A percentile compares a stretch with the other conserved stretches of the same genome.
These are phyloP conservation scores for Carlito syrichta DNA, from an alignment of 2,113 vertebrate species.

Conservation along the genomic window DNA sequence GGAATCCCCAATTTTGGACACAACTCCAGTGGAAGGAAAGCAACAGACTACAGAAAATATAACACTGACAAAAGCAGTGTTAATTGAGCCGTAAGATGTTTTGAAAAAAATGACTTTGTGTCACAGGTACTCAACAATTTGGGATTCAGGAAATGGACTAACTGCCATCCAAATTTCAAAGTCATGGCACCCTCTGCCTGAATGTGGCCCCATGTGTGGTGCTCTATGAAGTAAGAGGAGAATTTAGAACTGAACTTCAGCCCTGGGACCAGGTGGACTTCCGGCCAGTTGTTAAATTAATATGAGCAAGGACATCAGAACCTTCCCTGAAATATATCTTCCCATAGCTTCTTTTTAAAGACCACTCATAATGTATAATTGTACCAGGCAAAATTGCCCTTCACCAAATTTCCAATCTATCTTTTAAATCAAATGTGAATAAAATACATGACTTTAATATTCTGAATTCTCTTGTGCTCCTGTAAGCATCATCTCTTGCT, in stretches of 20 bases:
- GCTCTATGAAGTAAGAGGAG: background rate
- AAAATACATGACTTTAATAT: background rate
- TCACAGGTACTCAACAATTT: background rate
- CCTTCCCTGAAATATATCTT: background rate
- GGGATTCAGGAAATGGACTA: background rate
- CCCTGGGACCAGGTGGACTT: background rate
- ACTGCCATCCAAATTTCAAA: background rate
- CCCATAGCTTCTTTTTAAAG: background rate
- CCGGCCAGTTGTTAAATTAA: background rate
- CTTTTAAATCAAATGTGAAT: slow-evolving; percentile 1
- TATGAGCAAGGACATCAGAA: background rate
- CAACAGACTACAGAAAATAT: background rate
- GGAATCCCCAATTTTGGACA: background rate
- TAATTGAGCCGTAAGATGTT: background rate
- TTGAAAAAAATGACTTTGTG: background rate
- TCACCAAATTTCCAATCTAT: background rate
- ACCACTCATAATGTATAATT: background rate
- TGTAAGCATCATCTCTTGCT: background rate
- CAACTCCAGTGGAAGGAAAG: background rate
- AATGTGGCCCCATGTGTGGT: background rate
- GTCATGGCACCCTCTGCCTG: too few relatives aligned
- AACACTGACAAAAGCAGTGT: background rate
- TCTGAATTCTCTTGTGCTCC: background rate
- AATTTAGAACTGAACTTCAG: background rate
- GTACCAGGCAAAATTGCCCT: background rate